phyloP scores from a whole-genome alignment of 2,888 invertebrate genomes.

The Ormyrus pomaceus region DNA sequence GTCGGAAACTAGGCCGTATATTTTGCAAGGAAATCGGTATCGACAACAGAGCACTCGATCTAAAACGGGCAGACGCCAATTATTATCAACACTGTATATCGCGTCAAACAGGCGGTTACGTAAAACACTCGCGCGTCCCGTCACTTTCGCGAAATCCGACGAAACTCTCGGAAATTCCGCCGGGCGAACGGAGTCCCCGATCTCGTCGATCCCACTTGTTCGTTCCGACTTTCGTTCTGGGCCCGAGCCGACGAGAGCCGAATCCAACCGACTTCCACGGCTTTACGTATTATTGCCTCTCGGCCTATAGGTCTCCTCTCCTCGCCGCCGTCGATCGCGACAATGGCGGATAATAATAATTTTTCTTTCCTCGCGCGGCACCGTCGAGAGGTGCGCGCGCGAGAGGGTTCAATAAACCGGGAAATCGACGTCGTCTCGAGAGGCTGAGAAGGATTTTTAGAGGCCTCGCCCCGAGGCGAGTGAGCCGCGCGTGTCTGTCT shows the following conservation, averaged over 20 bases:
- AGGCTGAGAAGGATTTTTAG: too few relatives aligned
- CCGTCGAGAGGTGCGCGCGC: background rate
- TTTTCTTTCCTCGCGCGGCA: too few relatives aligned
- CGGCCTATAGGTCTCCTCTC: background rate
- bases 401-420: slow-evolving; percentile 51
- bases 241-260: slow-evolving; percentile 1
- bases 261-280: slow-evolving; percentile 12
- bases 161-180: slow-evolving; percentile 9
- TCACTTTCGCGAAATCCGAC: slow-evolving; percentile 30
- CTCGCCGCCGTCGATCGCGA: background rate
- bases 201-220: background rate
- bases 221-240: slow-evolving; percentile 32
- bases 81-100: too few relatives aligned
- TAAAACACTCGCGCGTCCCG: too few relatives aligned
- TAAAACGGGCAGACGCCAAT: too few relatives aligned
- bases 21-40: too few relatives aligned
- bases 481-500: too few relatives aligned
- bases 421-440: slow-evolving; percentile 10
- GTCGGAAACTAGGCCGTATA: too few relatives aligned
- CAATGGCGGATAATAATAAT: background rate
- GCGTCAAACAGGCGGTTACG: too few relatives aligned
- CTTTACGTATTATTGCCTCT: background rate
- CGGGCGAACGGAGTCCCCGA: background rate
- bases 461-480: too few relatives aligned
- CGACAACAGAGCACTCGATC: too few relatives aligned